Percentiles rank a stretch among this genome's conserved stretches.
These are phyloP conservation scores for Dissostichus mawsoni DNA, from an alignment of 2,113 vertebrate species.

Conservation along the genomic window DNA sequence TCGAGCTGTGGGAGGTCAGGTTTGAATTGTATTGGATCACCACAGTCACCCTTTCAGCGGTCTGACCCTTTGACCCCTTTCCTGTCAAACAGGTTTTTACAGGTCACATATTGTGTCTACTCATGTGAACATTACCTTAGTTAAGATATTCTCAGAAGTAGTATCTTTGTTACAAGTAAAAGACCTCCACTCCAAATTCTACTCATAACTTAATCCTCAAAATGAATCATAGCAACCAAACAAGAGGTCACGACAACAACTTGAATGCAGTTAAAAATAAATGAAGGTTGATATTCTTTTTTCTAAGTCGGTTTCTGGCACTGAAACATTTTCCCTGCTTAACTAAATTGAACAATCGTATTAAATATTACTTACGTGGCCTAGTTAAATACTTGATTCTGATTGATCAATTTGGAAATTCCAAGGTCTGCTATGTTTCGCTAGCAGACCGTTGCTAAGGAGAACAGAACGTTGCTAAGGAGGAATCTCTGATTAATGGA, in stretches of 20 bases:
- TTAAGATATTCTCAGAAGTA: not conserved
- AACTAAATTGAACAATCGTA: not conserved
- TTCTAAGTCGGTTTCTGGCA: too few species aligned
- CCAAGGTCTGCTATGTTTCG: too few species aligned
- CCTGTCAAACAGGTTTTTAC: not conserved
- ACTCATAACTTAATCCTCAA: not conserved
- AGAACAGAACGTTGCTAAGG: too few species aligned
- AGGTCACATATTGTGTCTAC: not conserved
- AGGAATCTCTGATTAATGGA: too few species aligned
- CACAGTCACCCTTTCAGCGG: not conserved
- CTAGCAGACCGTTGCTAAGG: too few species aligned
- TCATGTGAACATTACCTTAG: not conserved
- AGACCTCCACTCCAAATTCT: too few species aligned
- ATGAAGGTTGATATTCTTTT: too few species aligned
- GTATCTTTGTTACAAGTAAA: not conserved
- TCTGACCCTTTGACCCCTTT: conserved; percentile 5
- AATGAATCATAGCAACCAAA: not conserved
- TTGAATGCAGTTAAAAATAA: not conserved
- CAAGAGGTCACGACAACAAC: not conserved
- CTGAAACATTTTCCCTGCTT: not conserved
- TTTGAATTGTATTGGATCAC: not conserved
- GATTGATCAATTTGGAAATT: too few species aligned
- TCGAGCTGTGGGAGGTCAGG: not conserved
- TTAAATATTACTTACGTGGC: not conserved
- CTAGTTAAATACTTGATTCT: too few species aligned